These are phyloP conservation scores for Drosophila murphyi DNA, from an alignment of 1,140 invertebrate genomes.

Conservation along the genomic window DNA sequence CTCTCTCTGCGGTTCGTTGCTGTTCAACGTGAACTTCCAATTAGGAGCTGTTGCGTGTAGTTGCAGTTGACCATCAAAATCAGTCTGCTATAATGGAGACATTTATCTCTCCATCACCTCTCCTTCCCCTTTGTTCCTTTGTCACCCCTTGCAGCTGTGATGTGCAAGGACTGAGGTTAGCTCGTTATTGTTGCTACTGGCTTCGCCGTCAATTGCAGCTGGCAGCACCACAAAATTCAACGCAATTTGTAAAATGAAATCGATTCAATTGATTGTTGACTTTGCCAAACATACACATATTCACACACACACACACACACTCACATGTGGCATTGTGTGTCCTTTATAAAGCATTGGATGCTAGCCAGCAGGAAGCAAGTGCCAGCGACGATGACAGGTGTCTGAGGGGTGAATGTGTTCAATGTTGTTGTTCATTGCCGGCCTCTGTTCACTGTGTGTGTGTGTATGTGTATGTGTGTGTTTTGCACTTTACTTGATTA, in stretches of 20 bases:
- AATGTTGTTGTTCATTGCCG: slow-evolving; percentile 55
- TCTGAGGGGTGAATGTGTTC: slow-evolving; percentile 64
- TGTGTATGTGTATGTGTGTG: slow-evolving; percentile 35
- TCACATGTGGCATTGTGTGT: slow-evolving; percentile 37
- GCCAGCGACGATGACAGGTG: slow-evolving; percentile 73
- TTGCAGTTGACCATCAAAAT: slow-evolving; percentile 76
- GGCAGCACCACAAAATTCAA: slow-evolving; percentile 82
- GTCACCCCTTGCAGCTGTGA: background rate
- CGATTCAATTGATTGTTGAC: slow-evolving; percentile 83
- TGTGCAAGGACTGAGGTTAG: slow-evolving; percentile 40
- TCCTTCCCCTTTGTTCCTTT: background rate
- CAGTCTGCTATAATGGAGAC: slow-evolving; percentile 49
- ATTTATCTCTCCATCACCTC: slow-evolving; percentile 18
- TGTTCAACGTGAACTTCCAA: slow-evolving; percentile 61
- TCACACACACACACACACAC: slow-evolving; percentile 22
- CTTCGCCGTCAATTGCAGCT: slow-evolving; percentile 80
- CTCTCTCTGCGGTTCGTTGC: slow-evolving; percentile 11
- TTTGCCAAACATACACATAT: slow-evolving; percentile 61
- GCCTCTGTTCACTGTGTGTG: slow-evolving; percentile 22
- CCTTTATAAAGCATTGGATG: slow-evolving; percentile 50
- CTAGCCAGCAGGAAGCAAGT: slow-evolving; percentile 55
- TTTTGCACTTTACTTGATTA: slow-evolving; percentile 81
- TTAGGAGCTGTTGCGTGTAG: slow-evolving; percentile 72
- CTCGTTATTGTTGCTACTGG: slow-evolving; percentile 78
- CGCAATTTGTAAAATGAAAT: slow-evolving; percentile 83